Base-by-base conservation (phyloP, 2,888 invertebrate genomes). In the Terebella lapidaria region DNA sequence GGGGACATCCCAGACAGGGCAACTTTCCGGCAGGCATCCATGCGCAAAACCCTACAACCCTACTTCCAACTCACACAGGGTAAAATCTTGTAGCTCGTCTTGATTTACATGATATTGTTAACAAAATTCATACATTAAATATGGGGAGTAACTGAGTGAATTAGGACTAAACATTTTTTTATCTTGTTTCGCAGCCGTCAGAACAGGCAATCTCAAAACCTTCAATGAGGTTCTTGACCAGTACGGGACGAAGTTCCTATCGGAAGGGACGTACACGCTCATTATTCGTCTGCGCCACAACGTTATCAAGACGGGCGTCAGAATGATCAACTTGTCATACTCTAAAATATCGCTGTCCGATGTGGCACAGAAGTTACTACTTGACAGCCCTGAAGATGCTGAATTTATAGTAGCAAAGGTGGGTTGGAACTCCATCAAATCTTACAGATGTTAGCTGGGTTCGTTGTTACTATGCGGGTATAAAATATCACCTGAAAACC, bases 1-100 rank as follows among this genome's bases (percentile, higher is more conserved):
- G 99, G 99, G 65, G 97, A 99, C 80, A 99, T 99, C 70, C 99
- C 99, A 0, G 97, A 99, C 76, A 85, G 99, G 60, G 90, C 92
- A 70, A 88, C 94, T 62, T 99, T 99, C 81, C 87, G 97, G 51
- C 92, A 94, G 79, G 89, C 93, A 0, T 89, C 90, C 5, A 84
- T 95, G 72, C 86, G 94, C 58, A 89, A 90, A 71, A 89, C 96
- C 0, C 83, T 99, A 60, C 91, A 88, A 24, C 94, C 99, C 0
- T 99, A 99, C 77, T 94, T 99, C 77, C 94, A 96, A 80, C 85
- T 99, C 5, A 97, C 99, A 0, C 96, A 97, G 84, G 84, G 78
- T 78, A 61, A 35, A 35, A 10, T n/a, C n/a, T 35, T 35, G 42
- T 35, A 35, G 10, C 10, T n/a, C n/a, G 42, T 35, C 10, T 35